A percentile compares a stretch with the other conserved stretches of the same genome.
phyloP scores from a whole-genome alignment of 2,113 vertebrate genomes.

The Irena cyanogastra region DNA sequence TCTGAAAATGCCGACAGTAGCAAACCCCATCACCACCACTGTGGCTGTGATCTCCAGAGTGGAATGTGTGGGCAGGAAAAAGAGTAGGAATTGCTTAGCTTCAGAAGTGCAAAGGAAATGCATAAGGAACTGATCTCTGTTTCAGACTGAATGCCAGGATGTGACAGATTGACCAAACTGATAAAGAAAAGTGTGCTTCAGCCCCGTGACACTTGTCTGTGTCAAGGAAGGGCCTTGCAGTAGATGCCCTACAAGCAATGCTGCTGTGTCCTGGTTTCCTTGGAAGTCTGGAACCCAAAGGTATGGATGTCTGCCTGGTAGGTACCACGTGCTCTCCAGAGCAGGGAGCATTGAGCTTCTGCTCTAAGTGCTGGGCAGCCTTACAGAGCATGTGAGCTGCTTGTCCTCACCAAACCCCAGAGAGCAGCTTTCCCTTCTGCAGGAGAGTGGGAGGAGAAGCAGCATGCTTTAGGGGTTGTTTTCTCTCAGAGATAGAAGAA shows the following conservation, averaged over 20 bases:
- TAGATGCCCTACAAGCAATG: background rate
- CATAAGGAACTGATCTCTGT: background rate
- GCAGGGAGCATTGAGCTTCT: background rate
- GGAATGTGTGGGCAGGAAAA: background rate
- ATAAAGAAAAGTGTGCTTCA: background rate
- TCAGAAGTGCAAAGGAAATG: background rate
- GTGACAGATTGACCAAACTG: background rate
- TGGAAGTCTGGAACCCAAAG: background rate
- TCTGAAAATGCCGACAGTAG: background rate
- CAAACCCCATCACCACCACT: background rate
- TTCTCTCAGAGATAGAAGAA: background rate
- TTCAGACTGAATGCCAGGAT: background rate
- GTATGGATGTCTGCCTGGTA: background rate
- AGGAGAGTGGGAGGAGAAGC: background rate
- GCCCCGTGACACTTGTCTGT: accelerated
- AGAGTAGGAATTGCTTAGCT: background rate
- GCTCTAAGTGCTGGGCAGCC: background rate
- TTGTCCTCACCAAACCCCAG: background rate
- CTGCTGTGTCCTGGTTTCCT: background rate
- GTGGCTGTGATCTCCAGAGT: background rate
- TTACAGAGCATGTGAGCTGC: background rate
- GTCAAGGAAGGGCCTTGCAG: background rate
- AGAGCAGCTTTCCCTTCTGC: background rate
- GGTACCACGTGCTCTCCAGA: background rate
- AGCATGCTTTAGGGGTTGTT: background rate